Evolutionary conservation across 2,888 invertebrate species (phyloP).

Genomic region (Odontocolon sp.): DNA sequence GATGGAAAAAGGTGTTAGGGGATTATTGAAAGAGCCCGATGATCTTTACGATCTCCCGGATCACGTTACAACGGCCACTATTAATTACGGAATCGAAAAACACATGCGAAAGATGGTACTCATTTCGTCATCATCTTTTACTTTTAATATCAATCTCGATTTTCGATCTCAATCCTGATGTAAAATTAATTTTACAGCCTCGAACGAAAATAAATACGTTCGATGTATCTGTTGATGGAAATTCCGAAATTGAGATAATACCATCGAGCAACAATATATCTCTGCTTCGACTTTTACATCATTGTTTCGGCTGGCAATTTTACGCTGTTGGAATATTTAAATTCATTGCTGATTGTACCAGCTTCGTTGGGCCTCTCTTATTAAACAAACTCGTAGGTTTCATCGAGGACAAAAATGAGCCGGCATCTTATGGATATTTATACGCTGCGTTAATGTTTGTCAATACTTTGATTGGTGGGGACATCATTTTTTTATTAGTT

Average conservation of each 20-base stretch:
- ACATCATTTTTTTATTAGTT: conserved; percentile 16
- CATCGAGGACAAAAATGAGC: conserved; percentile 88
- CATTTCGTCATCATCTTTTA: background rate
- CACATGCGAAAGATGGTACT: conserved; percentile 79
- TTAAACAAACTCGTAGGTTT: conserved; percentile 91
- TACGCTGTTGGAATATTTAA: conserved; percentile 92
- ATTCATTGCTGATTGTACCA: conserved; percentile 90
- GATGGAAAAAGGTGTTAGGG: conserved; percentile 89
- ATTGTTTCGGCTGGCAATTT: conserved; percentile 90
- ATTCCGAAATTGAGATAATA: conserved; percentile 49
- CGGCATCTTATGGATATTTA: conserved; percentile 84
- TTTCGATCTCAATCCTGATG: background rate
- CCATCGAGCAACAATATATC: conserved; percentile 80
- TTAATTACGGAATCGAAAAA: conserved; percentile 85
- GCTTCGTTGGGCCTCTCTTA: conserved; percentile 94
- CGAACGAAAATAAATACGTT: conserved; percentile 28
- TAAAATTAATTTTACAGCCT: conserved; percentile 45
- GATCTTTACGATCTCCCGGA: conserved; percentile 92
- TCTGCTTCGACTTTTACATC: conserved; percentile 87
- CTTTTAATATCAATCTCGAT: background rate
- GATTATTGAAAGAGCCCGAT: conserved; percentile 87
- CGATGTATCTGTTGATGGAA: conserved; percentile 41
- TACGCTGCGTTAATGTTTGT: conserved; percentile 86
- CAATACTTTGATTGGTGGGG: conserved; percentile 86
- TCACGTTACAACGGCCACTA: conserved; percentile 84